phyloP scores from a whole-genome alignment of 37 sponge, comb jelly and placozoan species.

The Dysidea cf. avara region DNA sequence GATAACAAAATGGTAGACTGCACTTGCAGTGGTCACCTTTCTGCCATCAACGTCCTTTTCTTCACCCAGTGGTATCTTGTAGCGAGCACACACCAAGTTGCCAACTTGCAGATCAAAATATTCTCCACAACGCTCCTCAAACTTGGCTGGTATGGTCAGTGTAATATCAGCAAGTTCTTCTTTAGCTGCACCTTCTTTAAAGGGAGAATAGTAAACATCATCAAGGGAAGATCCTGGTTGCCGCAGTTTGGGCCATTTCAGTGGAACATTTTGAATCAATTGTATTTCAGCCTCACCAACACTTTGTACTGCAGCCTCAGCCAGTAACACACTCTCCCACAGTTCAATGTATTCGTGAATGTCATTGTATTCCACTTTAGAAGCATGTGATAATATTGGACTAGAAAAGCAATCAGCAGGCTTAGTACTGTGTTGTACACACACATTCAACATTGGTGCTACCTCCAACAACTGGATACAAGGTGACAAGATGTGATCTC shows the following conservation, averaged over 20 bases:
- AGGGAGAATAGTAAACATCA: slow-evolving; percentile 18
- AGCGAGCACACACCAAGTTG: slow-evolving; percentile 65
- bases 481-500: slow-evolving; percentile 34
- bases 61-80: slow-evolving; percentile 5
- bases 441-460: slow-evolving; percentile 34
- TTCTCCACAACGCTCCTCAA: slow-evolving; percentile 2
- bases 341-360: slow-evolving; percentile 46
- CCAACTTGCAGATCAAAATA: slow-evolving; percentile 51
- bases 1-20: slow-evolving; percentile 70
- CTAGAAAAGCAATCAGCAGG: slow-evolving; percentile 71
- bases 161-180: slow-evolving; percentile 2
- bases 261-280: slow-evolving; percentile 36
- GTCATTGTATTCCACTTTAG: slow-evolving; percentile 25
- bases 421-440: slow-evolving; percentile 55
- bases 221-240: slow-evolving; percentile 18
- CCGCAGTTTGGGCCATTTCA: slow-evolving; percentile 58
- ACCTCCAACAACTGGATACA: slow-evolving; percentile 51
- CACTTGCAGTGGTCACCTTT: neutral
- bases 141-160: slow-evolving; percentile 9
- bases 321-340: slow-evolving; percentile 62
- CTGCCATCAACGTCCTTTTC: neutral
- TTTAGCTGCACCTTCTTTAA: slow-evolving; percentile 1
- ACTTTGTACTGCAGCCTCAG: slow-evolving; percentile 64
- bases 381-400: slow-evolving; percentile 32
- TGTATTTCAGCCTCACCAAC: slow-evolving; percentile 23